These are phyloP conservation scores for Erinaceus europaeus DNA, from an alignment of 2,113 vertebrate species.

Conservation along the genomic window DNA sequence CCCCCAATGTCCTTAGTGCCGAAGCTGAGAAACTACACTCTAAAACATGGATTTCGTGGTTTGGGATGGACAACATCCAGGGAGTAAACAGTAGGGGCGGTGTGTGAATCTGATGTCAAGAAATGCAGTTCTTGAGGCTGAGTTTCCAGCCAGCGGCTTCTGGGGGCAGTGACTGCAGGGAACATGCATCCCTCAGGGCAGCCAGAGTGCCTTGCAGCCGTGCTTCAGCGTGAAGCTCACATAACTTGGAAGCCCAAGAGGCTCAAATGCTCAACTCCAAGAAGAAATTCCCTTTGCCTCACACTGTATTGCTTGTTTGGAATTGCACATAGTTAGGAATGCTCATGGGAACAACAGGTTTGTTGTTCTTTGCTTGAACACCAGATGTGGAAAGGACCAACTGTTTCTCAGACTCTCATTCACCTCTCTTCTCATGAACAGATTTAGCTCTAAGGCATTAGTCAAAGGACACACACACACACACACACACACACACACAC, in stretches of 20 bases:
- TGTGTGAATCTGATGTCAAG: not conserved
- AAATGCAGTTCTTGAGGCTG: not conserved
- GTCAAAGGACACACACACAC: not conserved
- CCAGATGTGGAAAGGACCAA: not conserved
- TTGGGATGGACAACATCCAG: not conserved
- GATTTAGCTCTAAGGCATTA: not conserved
- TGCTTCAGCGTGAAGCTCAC: not conserved
- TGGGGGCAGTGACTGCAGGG: not conserved
- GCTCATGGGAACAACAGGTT: not conserved
- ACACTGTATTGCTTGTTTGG: not conserved
- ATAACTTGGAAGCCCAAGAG: constrained; percentile 25
- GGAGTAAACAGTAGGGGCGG: not conserved
- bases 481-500: not conserved
- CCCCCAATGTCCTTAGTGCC: not conserved
- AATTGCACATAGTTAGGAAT: constrained; percentile 11
- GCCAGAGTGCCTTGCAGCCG: not conserved
- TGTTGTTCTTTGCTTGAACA: not conserved
- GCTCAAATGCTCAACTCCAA: not conserved
- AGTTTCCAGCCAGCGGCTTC: not conserved
- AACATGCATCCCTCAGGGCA: not conserved
- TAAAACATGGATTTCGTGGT: not conserved
- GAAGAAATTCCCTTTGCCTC: constrained; percentile 19
- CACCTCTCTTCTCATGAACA: not conserved
- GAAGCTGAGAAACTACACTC: not conserved
- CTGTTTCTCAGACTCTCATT: constrained; percentile 10